Base-by-base conservation (phyloP, 2,888 invertebrate genomes). In the Crepidodera aurea region DNA sequence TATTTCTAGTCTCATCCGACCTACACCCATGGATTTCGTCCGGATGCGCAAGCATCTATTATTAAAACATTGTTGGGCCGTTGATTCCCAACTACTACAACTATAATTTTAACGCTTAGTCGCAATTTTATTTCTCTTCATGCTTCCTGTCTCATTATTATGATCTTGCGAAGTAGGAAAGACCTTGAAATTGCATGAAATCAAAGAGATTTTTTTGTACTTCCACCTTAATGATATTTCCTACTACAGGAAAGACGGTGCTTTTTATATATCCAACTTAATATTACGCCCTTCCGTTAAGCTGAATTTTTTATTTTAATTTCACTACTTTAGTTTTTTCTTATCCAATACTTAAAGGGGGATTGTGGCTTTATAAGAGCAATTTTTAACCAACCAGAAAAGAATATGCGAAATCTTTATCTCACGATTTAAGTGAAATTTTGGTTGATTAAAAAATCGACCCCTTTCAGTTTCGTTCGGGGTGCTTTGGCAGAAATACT, bases 371-470 rank as follows among this genome's bases (percentile, higher is more conserved):
- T n/a, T n/a, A n/a, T n/a, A n/a, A n/a, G n/a, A n/a, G n/a, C n/a
- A n/a, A n/a, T n/a, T n/a, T n/a, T n/a, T n/a, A n/a, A n/a, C n/a
- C n/a, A n/a, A n/a, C n/a, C n/a, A n/a, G n/a, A n/a, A n/a, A n/a
- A n/a, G n/a, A n/a, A n/a, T n/a, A n/a, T n/a, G n/a, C n/a, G n/a
- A n/a, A n/a, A 22, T 6, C 22, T 22, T 22, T 22, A 22, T 22
- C 22, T 22, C 22, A 4, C 22, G 12, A 34, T n/a, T 34, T 12
- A 34, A 34, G 34, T 12, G 29, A 29, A 34, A 8, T 4, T 34
- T 34, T 34, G 12, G n/a, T 13, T 44, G 6, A 44, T 44, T 10
- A 44, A 42, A 42, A 42, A 44, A 44, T 6, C 19, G 22, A 44
- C 6, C 1, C 44, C n/a, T 25, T 8, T 5, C 22, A 13, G 12